phyloP scores from a whole-genome alignment of 35 echinoderm and acorn worm species.

The Apostichopus parvimensis region DNA sequence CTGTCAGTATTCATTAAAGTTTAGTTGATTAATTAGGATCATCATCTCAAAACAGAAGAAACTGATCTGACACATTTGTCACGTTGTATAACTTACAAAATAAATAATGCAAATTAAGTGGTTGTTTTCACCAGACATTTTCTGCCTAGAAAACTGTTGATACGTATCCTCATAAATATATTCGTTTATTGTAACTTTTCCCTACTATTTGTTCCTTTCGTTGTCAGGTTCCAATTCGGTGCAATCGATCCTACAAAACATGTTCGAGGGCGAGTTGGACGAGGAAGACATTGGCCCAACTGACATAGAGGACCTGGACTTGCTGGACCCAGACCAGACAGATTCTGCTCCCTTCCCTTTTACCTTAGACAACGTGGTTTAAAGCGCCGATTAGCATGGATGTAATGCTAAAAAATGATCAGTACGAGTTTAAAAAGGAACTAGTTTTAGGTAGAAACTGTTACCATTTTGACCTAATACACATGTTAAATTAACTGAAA shows the following conservation, averaged over 20 bases:
- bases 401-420: not conserved
- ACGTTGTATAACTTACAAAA: too few relatives aligned
- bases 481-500: too few relatives aligned
- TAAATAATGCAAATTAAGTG: too few relatives aligned
- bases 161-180: not conserved
- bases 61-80: too few relatives aligned
- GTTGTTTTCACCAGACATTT: too few relatives aligned
- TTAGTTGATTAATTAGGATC: too few relatives aligned
- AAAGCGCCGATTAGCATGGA: constrained; percentile 13
- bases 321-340: constrained; percentile 25
- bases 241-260: constrained; percentile 71
- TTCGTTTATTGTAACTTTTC: not conserved
- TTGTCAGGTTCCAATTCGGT: constrained; percentile 63
- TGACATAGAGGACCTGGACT: constrained; percentile 65
- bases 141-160: too few relatives aligned
- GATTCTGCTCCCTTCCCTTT: constrained; percentile 58
- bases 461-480: too few relatives aligned
- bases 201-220: not conserved
- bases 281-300: constrained; percentile 79
- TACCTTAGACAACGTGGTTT: constrained; percentile 74
- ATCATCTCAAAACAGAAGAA: too few relatives aligned
- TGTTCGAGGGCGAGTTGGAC: constrained; percentile 95
- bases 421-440: too few relatives aligned
- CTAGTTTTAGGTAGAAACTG: too few relatives aligned
- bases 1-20: too few relatives aligned